Conservation (phyloP, 2,113 vertebrate species). For the Etheostoma cragini region DNA sequence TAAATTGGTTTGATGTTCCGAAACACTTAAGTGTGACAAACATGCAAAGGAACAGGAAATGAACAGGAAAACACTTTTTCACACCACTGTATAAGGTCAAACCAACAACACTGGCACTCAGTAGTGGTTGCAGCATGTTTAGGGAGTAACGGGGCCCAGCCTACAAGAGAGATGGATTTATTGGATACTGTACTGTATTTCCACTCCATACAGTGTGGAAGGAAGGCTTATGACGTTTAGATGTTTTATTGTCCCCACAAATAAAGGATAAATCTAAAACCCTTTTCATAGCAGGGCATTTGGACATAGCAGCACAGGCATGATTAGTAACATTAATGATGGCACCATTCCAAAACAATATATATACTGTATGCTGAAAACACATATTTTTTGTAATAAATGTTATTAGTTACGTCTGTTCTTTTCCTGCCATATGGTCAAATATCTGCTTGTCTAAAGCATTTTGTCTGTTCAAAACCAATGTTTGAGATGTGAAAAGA, state of each 20-base stretch:
- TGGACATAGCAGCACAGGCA: not conserved
- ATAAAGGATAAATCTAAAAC: not conserved
- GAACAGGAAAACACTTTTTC: too few species aligned
- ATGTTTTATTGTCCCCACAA: not conserved
- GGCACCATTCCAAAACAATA: not conserved
- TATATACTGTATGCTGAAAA: too few species aligned
- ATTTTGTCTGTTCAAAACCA: not conserved
- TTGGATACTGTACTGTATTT: not conserved
- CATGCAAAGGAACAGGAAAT: too few species aligned
- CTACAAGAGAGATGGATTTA: too few species aligned
- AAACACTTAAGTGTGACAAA: too few species aligned
- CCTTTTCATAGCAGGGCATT: not conserved
- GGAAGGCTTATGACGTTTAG: not conserved
- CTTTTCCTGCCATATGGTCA: not conserved
- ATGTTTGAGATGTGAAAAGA: not conserved
- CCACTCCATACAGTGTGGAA: not conserved
- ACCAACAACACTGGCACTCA: constrained; percentile 14
- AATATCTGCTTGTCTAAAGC: not conserved
- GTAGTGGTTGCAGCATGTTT: not conserved
- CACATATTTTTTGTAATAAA: not conserved
- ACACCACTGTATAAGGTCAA: not conserved
- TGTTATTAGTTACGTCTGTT: not conserved
- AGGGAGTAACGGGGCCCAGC: not conserved
- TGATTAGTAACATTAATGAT: not conserved
- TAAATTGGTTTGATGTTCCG: too few species aligned